These are phyloP conservation scores for Calypte anna DNA, from an alignment of 2,113 vertebrate species.

Conservation along the genomic window DNA sequence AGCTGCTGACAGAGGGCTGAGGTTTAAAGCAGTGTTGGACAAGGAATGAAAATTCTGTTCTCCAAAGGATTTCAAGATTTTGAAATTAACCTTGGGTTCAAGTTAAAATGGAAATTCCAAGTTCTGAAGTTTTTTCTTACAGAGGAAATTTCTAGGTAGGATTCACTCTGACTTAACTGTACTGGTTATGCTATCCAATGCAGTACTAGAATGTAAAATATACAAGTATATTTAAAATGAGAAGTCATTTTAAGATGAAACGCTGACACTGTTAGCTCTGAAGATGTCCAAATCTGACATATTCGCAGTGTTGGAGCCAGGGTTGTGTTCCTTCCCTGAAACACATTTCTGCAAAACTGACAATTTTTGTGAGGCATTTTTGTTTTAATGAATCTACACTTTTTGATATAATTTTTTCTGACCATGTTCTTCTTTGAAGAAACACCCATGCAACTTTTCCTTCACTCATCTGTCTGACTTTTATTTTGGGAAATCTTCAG, in stretches of 20 bases:
- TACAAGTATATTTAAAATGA: background rate
- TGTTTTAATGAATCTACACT: slow-evolving; percentile 9
- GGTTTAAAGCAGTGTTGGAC: background rate
- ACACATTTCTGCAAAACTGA: background rate
- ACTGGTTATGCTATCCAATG: background rate
- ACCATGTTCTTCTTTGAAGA: slow-evolving; percentile 29
- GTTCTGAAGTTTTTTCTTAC: background rate
- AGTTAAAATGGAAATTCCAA: background rate
- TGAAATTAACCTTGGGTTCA: background rate
- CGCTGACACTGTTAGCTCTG: background rate
- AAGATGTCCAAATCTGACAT: background rate
- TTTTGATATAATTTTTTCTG: slow-evolving; percentile 29
- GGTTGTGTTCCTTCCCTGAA: background rate
- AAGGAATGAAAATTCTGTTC: background rate
- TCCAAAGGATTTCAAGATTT: background rate
- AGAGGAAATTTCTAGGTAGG: background rate
- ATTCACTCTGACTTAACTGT: background rate
- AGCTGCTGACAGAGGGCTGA: background rate
- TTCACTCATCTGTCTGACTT: slow-evolving; percentile 54
- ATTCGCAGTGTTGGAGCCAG: background rate
- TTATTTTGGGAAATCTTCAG: slow-evolving; percentile 61
- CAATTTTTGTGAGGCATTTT: background rate
- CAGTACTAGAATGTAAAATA: background rate
- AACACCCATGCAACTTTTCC: slow-evolving; percentile 38
- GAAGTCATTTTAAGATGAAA: background rate